phyloP scores from a whole-genome alignment of 2,113 vertebrate genomes.

The Naja naja region DNA sequence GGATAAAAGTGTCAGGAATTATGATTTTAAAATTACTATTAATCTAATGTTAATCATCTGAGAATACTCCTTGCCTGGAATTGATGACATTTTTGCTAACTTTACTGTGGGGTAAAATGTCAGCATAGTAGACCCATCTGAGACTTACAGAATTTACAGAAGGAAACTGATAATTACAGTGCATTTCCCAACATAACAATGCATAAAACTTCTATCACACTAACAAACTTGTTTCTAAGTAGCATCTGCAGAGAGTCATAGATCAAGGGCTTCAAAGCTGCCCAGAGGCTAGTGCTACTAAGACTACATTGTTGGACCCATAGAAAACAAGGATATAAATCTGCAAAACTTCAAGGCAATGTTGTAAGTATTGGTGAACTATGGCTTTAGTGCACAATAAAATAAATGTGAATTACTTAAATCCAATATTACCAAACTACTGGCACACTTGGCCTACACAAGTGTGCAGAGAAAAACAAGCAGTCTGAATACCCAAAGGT shows the following conservation, averaged over 20 bases:
- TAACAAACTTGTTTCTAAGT: background rate
- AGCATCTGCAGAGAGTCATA: background rate
- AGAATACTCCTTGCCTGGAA: background rate
- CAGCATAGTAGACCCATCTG: background rate
- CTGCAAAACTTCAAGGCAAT: background rate
- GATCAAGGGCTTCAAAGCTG: background rate
- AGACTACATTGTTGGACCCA: background rate
- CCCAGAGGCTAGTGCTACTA: background rate
- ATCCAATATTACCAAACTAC: background rate
- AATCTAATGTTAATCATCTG: background rate
- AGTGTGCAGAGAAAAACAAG: background rate
- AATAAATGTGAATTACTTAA: background rate
- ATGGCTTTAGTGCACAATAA: background rate
- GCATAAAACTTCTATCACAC: background rate
- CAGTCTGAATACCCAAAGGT: background rate
- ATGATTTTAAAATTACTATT: background rate
- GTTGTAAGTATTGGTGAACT: background rate
- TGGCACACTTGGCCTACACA: background rate
- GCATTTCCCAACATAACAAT: background rate
- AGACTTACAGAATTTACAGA: background rate
- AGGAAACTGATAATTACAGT: background rate
- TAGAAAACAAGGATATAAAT: background rate
- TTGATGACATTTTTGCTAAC: background rate
- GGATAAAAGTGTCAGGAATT: background rate
- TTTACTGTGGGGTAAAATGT: background rate